phyloP scores from a whole-genome alignment of 2,888 invertebrate species.

The Girardia tigrina region DNA sequence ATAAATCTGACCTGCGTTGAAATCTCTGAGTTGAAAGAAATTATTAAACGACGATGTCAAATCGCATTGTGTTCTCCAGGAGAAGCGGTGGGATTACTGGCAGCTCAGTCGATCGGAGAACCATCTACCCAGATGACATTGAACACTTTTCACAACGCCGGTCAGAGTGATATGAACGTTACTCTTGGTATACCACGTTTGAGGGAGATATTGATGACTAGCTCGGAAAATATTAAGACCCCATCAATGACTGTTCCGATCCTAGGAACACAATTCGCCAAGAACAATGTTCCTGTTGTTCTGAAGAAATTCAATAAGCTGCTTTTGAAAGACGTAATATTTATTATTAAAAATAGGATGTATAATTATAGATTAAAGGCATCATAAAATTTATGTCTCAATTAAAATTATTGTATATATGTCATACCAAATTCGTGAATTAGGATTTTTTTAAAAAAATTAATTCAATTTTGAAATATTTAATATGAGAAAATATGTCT shows the following conservation, averaged over 20 bases:
- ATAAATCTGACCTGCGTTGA: too few relatives aligned
- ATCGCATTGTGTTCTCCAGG: conserved; percentile 70
- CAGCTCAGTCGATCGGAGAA: conserved; percentile 91
- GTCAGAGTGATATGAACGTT: conserved; percentile 99
- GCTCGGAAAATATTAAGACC: conserved; percentile 78
- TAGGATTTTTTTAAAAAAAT: too few relatives aligned
- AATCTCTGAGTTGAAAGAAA: conserved; percentile 38
- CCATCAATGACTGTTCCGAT: conserved; percentile 90
- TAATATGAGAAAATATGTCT: too few relatives aligned
- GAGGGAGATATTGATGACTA: conserved; percentile 85
- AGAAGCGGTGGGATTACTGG: conserved; percentile 84
- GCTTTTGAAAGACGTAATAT: not conserved
- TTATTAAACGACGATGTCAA: conserved; percentile 65
- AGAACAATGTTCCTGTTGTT: conserved; percentile 58
- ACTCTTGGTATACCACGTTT: conserved; percentile 94
- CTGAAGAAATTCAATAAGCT: conserved; percentile 27
- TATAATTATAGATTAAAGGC: not conserved
- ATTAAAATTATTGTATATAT: not conserved
- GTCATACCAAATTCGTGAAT: too few relatives aligned
- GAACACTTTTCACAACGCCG: conserved; percentile 98
- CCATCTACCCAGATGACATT: conserved; percentile 99
- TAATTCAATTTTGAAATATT: too few relatives aligned
- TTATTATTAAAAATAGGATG: not conserved
- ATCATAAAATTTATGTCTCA: not conserved
- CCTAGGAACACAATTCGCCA: conserved; percentile 46